Percentiles rank a stretch among this genome's conserved stretches.
Conservation (phyloP, 2,113 vertebrate species). For the Saccopteryx leptura region DNA sequence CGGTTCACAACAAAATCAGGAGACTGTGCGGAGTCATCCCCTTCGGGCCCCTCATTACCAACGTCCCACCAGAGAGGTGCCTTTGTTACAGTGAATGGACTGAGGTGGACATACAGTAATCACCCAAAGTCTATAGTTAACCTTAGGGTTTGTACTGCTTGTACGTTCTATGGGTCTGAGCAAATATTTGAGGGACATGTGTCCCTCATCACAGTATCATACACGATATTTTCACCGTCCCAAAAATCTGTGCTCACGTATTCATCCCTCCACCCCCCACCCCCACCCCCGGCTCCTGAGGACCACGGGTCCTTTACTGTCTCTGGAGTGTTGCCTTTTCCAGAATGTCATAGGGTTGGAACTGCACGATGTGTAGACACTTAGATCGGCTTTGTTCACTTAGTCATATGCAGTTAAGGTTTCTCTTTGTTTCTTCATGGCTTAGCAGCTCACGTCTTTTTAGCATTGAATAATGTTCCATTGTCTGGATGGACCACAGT, state of each 20-base stretch:
- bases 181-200: rapidly evolving
- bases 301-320: background rate
- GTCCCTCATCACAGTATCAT: too few relatives aligned
- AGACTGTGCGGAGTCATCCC: rapidly evolving
- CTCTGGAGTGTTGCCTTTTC: background rate
- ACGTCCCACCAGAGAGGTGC: background rate
- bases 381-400: background rate
- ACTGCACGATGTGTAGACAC: too few relatives aligned
- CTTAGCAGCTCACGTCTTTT: background rate
- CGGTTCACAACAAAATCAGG: background rate
- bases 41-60: rapidly evolving
- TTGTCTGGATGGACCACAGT: background rate
- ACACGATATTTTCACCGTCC: background rate
- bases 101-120: rapidly evolving
- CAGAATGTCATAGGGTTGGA: background rate
- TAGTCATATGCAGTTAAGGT: rapidly evolving
- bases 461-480: rapidly evolving
- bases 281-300: background rate
- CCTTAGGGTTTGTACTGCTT: rapidly evolving
- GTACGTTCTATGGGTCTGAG: background rate
- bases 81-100: background rate
- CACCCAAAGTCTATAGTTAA: background rate
- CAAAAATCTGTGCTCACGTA: background rate
- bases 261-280: background rate
- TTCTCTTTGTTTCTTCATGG: background rate